phyloP scores from a whole-genome alignment of 1,140 invertebrate genomes.

The Drosophila burlai region DNA sequence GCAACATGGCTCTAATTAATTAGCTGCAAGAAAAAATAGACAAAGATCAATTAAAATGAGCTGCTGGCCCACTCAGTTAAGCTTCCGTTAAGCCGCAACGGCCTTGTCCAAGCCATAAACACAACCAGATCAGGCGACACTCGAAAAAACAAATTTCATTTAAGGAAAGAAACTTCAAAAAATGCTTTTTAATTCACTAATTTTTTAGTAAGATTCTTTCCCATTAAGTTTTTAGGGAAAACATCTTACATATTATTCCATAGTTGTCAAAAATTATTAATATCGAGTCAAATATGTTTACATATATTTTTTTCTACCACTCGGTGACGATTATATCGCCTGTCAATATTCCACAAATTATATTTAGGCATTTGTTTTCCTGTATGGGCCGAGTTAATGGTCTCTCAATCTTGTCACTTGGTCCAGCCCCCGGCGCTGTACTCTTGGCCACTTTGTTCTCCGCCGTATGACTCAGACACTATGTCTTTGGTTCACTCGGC shows the following conservation, averaged over 20 bases:
- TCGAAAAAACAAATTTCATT: not conserved
- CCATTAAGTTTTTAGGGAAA: not conserved
- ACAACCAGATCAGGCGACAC: constrained; percentile 20
- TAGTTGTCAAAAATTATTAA: not conserved
- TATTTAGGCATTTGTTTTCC: not conserved
- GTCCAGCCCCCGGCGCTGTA: constrained; percentile 25
- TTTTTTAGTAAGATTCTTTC: not conserved
- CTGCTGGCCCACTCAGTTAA: constrained; percentile 19
- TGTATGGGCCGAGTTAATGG: constrained; percentile 13
- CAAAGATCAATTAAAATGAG: constrained; percentile 30
- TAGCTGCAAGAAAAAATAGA: constrained; percentile 26
- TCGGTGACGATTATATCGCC: not conserved
- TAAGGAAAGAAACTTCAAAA: not conserved
- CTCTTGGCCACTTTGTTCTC: constrained; percentile 29
- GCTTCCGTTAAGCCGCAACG: constrained; percentile 42
- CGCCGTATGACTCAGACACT: constrained; percentile 14
- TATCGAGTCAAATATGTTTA: not conserved
- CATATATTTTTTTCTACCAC: not conserved
- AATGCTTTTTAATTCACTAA: too few species aligned
- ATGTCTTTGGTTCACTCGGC: constrained; percentile 29
- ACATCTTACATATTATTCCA: not conserved
- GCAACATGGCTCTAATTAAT: constrained; percentile 49
- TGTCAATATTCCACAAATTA: not conserved
- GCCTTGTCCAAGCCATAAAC: constrained; percentile 38
- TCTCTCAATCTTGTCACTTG: constrained; percentile 27